phyloP scores from a whole-genome alignment of 2,113 vertebrate species.

The Catharus bicknelli region DNA sequence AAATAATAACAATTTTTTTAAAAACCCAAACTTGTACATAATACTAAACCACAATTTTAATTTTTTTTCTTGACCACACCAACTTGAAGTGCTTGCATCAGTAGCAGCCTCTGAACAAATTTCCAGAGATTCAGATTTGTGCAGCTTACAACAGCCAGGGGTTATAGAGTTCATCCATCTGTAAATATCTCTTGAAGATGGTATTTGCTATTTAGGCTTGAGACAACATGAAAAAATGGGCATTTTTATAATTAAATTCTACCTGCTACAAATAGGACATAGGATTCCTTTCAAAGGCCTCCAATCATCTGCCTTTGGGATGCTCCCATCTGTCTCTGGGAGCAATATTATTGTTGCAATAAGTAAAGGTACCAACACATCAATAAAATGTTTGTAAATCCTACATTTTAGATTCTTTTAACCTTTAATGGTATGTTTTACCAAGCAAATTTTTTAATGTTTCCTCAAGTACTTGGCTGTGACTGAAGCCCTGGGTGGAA shows the following conservation, averaged over 20 bases:
- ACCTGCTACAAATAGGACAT: not conserved
- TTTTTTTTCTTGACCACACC: not conserved
- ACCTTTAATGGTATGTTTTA: not conserved
- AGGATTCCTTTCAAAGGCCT: not conserved
- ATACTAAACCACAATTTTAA: not conserved
- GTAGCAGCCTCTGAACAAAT: not conserved
- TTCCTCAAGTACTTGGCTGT: not conserved
- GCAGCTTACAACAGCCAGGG: not conserved
- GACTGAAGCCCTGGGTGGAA: not conserved
- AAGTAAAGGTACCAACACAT: not conserved
- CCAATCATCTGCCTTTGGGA: not conserved
- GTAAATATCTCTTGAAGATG: not conserved
- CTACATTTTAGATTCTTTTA: not conserved
- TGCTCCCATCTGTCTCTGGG: not conserved
- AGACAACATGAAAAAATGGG: not conserved
- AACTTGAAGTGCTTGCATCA: not conserved
- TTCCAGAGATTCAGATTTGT: not conserved
- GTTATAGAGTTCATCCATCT: not conserved
- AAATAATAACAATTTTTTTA: not conserved
- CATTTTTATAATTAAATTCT: not conserved
- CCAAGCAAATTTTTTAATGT: not conserved
- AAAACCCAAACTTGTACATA: not conserved
- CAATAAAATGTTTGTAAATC: not conserved
- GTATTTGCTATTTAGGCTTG: not conserved
- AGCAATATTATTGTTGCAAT: not conserved